Percentiles rank a stretch among this genome's conserved stretches.
Evolutionary conservation across 2,113 vertebrate species (phyloP).

Genomic region (Channa maculata): DNA sequence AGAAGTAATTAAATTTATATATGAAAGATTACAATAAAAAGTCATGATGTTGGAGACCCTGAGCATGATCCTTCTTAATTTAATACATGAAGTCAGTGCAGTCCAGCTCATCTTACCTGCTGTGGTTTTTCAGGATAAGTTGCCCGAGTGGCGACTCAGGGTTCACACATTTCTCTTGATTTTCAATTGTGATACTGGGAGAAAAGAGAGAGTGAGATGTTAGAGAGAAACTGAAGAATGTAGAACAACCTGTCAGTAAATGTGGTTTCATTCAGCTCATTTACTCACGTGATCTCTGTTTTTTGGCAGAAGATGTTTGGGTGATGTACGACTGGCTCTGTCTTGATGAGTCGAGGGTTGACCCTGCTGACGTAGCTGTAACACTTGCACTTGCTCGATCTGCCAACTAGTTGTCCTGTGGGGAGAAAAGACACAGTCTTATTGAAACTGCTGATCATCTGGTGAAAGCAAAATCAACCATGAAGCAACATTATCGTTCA

Average conservation of each 20-base stretch:
- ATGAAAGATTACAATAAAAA: too few species aligned
- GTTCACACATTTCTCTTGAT: constrained; percentile 24
- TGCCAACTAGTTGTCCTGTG: constrained; percentile 7
- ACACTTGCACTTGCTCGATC: too few species aligned
- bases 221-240: background rate
- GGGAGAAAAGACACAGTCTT: background rate
- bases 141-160: constrained; percentile 17
- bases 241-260: background rate
- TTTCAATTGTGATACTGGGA: constrained; percentile 9
- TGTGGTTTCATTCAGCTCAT: background rate
- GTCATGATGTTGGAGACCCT: background rate
- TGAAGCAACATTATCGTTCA: too few species aligned
- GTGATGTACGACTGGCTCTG: background rate
- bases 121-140: background rate
- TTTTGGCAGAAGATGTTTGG: constrained; percentile 34
- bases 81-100: background rate
- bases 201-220: background rate
- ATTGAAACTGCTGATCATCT: too few species aligned
- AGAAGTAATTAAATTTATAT: too few species aligned
- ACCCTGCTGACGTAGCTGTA: background rate
- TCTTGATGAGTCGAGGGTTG: background rate
- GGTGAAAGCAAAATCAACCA: too few species aligned
- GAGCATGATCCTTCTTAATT: background rate
- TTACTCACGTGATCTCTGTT: constrained; percentile 38
- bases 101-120: constrained; percentile 20